phyloP scores from a whole-genome alignment of 2,797 vertebrate species.

The Oryzias sinensis region DNA sequence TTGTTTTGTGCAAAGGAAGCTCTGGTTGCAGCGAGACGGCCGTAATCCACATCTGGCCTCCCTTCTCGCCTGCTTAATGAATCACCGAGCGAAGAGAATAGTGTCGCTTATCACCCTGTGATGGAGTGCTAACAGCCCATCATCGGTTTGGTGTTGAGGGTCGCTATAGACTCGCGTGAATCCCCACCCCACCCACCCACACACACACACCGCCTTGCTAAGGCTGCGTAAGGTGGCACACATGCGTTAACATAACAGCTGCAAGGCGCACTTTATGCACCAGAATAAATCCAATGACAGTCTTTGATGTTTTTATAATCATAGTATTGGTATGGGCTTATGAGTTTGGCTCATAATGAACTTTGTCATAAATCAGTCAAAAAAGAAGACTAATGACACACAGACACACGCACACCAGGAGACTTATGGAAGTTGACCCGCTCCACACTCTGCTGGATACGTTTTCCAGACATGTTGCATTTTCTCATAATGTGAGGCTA shows the following conservation, averaged over 20 bases:
- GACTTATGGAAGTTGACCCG: too few species aligned
- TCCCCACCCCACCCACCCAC: constrained; percentile 51
- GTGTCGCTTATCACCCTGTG: constrained; percentile 75
- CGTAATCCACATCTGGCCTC: constrained; percentile 45
- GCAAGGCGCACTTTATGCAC: constrained; percentile 41
- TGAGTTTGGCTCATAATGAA: too few species aligned
- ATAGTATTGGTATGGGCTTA: too few species aligned
- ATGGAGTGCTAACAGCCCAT: constrained; percentile 78
- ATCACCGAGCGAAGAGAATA: constrained; percentile 64
- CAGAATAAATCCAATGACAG: too few species aligned
- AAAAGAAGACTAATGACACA: too few species aligned
- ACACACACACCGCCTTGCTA: not conserved
- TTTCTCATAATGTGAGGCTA: too few species aligned
- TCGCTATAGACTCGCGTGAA: constrained; percentile 44
- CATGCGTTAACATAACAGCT: constrained; percentile 56
- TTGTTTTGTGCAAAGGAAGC: too few species aligned
- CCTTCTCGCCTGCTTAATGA: constrained; percentile 67
- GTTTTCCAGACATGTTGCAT: too few species aligned
- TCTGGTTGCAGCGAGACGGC: not conserved
- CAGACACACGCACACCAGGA: too few species aligned
- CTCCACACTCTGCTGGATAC: too few species aligned
- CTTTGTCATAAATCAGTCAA: too few species aligned
- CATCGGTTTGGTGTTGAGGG: constrained; percentile 61
- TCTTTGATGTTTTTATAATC: too few species aligned
- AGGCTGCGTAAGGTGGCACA: constrained; percentile 50